A percentile compares a stretch with the other conserved stretches of the same genome.
Conservation (phyloP, 2,113 vertebrate species). For the Pteropus alecto region DNA sequence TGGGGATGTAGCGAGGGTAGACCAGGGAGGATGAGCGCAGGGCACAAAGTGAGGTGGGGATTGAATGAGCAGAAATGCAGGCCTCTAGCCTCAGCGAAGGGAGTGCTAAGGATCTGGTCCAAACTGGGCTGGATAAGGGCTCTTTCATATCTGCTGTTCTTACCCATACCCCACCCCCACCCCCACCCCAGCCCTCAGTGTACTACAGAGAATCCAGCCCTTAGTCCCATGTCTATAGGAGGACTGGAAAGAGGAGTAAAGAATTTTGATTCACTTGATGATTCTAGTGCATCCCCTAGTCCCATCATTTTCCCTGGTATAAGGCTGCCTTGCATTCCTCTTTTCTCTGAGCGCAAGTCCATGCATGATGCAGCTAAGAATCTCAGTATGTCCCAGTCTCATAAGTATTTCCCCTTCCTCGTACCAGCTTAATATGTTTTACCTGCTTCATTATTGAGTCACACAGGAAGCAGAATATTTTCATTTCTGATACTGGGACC, state of each 20-base stretch:
- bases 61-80: not conserved
- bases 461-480: constrained; percentile 25
- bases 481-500: constrained; percentile 49
- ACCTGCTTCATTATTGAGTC: not conserved
- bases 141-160: not conserved
- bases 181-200: not conserved
- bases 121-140: not conserved
- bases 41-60: not conserved
- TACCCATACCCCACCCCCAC: not conserved
- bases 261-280: not conserved
- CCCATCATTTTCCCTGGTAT: not conserved
- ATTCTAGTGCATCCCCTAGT: not conserved
- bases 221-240: not conserved
- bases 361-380: not conserved
- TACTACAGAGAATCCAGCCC: not conserved
- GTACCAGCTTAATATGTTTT: not conserved
- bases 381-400: not conserved
- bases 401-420: not conserved
- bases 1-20: not conserved
- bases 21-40: not conserved
- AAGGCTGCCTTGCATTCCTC: constrained; percentile 10
- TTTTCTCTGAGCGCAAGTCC: constrained; percentile 3
- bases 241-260: not conserved
- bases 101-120: not conserved
- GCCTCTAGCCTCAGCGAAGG: not conserved